Base-by-base conservation (phyloP, 2,113 vertebrate species). In the Apteryx mantelli region DNA sequence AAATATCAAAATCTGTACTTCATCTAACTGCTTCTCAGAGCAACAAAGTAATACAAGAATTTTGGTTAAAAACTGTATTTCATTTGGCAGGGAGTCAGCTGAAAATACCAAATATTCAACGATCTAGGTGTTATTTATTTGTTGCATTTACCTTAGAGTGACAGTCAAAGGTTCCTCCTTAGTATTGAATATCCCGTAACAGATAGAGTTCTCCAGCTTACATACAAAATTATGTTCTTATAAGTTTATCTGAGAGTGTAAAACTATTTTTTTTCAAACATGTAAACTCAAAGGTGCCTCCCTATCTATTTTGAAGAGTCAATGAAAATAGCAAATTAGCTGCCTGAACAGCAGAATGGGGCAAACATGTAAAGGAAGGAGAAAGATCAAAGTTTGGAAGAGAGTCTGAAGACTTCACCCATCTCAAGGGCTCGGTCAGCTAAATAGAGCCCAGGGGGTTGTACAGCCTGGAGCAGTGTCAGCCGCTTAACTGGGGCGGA, bases 361-460 rank as follows among this genome's bases (percentile, higher is more conserved):
- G 36, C 18, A 36, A 58, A 53, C 17, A 48, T 26, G 36, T 68
- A 64, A 58, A 64, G 24, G 55, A 69, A 60, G 30, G 30, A 48
- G 24, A 75, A 83, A 65, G 34, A 42, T 70, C 55, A 60, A 75
- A 87, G 13, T n/a, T 48, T 60, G 44, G 34, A 36, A 26, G 5
- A 56, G 46, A 48, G 24, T 26, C 42, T 60, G 34, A 19, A 88
- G 68, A 60, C 38, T 69, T 40, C 7, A 36, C 26, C 50, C 3
- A 5, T 1, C 53, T 58, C 19, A 19, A 32, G 42, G 28, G 13
- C 71, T 38, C 11, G 2, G 24, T 11, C 13, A 1, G 0, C 14
- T 44, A 42, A 52, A 6, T 7, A 19, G 74, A 80, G 48, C 42
- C 63, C 50, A 34, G 36, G 32, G 30, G 40, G n/a, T 24, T 60